Base-by-base conservation (phyloP, 2,888 invertebrate species). In the Ennomos erosarius region DNA sequence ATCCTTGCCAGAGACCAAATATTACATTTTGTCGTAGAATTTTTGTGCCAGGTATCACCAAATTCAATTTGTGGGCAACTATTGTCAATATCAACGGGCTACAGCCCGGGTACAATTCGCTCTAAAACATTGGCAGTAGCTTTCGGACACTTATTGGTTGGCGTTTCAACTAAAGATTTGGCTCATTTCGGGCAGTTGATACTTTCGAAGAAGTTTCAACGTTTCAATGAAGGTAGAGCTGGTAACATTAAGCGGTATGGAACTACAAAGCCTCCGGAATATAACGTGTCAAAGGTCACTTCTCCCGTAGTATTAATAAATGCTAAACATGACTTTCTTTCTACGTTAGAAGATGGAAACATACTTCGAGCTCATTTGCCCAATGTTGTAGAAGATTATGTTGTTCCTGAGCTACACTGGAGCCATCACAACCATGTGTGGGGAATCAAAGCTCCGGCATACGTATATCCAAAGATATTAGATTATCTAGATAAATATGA, bases 271-370 rank as follows among this genome's bases (percentile, higher is more conserved):
- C 82, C 92, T n/a, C 89, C 91, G 9, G 68, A 74, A 37, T 93
- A 92, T 64, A 79, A 91, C 38, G 55, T 92, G 0, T 79, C 84
- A 1, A 68, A 64, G 35, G 71, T 90, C 10, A 76, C 80, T 1
- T 81, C 90, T 1, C 88, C 91, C 1, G 76, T 90, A 1, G 75
- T 87, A 0, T 64, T 93, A n/a, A 75, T 92, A 37, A 78, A 77
- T 59, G 87, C 80, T 1, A 50, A 71, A 50, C 94, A 94, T 55
- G 97, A 97, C 79, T 93, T 93, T 90, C 71, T 97, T 5, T 94
- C 96, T 2, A 82, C 92, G 16, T 75, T 93, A 35, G 79, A 92
- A 76, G 95, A 95, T 61, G 92, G 94, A 0, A 75, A 92, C 42
- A 88, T 87, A 9, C 78, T 95, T 51, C 85, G 86, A 9, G 81